Percentiles rank a stretch among this genome's conserved stretches.
Conservation (phyloP, 2,113 vertebrate species). For the Fregetta grallaria region DNA sequence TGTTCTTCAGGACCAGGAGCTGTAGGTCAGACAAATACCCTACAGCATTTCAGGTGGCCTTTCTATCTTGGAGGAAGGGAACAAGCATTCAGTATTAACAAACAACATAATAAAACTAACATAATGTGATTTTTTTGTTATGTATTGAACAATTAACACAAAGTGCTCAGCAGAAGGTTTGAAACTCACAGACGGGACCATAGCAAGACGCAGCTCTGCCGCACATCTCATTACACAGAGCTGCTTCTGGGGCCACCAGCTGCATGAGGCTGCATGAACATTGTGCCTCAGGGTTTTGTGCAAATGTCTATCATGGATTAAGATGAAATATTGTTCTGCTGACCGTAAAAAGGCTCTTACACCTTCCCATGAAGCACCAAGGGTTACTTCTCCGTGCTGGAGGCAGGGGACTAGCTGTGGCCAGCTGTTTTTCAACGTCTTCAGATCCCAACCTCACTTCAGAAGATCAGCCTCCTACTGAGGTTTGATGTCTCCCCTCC, state of each 20-base stretch:
- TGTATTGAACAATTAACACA: neutral
- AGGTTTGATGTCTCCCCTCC: neutral
- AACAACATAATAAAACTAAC: neutral
- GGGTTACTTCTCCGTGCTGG: accelerated
- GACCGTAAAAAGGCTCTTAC: neutral
- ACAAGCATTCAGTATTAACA: neutral
- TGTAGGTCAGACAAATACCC: neutral
- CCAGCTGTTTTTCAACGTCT: neutral
- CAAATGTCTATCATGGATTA: neutral
- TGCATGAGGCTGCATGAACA: neutral
- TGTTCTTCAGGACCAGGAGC: neutral
- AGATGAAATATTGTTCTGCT: neutral
- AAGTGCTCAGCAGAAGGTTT: neutral
- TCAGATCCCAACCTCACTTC: neutral
- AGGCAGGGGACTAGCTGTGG: neutral
- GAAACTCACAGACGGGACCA: neutral
- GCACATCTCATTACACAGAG: neutral
- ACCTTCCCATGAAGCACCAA: neutral
- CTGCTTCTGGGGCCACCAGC: neutral
- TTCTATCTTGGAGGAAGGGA: neutral
- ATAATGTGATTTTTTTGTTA: neutral
- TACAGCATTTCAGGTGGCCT: neutral
- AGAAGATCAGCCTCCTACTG: neutral
- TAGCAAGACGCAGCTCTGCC: neutral
- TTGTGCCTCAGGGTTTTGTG: neutral